phyloP scores from a whole-genome alignment of 2,797 vertebrate species.

The Falco concolor region DNA sequence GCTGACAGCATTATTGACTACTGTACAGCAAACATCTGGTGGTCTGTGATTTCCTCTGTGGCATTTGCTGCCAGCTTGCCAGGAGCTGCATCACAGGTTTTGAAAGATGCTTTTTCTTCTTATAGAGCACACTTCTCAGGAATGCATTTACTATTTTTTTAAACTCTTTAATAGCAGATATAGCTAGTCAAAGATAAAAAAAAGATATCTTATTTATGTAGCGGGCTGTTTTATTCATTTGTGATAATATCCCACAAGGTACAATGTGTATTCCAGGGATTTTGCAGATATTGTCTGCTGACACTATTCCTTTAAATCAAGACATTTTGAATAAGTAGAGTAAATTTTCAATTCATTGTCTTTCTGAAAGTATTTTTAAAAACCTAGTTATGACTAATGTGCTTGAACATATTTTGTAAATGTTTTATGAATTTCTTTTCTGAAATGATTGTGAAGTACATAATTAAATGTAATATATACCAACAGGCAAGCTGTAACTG shows the following conservation, averaged over 20 bases:
- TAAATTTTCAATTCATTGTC: background rate
- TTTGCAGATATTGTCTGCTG: conserved; percentile 5
- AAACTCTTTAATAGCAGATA: background rate
- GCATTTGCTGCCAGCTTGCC: background rate
- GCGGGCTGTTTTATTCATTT: background rate
- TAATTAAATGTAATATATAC: conserved; percentile 31
- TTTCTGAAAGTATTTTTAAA: background rate
- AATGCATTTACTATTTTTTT: background rate
- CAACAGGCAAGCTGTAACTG: background rate
- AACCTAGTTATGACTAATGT: background rate
- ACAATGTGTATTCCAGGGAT: background rate
- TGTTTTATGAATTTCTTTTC: conserved; percentile 30
- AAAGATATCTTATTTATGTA: background rate
- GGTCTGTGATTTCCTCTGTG: background rate
- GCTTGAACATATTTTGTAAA: conserved; percentile 26
- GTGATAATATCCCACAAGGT: background rate
- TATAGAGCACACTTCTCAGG: background rate
- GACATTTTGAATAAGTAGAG: background rate
- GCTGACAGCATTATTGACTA: background rate
- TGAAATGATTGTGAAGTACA: background rate
- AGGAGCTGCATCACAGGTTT: background rate
- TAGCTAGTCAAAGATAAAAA: background rate
- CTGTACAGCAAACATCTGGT: background rate
- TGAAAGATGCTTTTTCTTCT: conserved; percentile 4
- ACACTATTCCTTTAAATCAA: background rate